These are phyloP conservation scores for Apodemus speciosus DNA, from an alignment of 2,113 vertebrate genomes.

Conservation along the genomic window DNA sequence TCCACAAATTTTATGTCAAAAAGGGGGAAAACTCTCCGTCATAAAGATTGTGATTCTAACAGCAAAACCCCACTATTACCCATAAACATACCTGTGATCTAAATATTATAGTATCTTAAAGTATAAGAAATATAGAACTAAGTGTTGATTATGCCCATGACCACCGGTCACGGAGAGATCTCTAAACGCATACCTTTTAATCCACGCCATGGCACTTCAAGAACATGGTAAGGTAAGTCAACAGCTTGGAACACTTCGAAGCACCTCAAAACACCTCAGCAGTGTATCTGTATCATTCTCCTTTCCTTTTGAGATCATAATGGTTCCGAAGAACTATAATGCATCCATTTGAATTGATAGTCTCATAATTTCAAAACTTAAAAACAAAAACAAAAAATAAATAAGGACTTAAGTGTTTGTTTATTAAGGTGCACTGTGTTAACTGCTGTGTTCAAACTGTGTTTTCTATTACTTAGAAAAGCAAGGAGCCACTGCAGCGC, in stretches of 20 bases:
- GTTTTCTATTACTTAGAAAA: slow-evolving; percentile 49
- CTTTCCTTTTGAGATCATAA: slow-evolving; percentile 81
- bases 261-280: slow-evolving; percentile 81
- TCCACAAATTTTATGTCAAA: slow-evolving; percentile 47
- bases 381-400: slow-evolving; percentile 81
- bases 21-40: neutral
- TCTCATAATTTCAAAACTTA: slow-evolving; percentile 82
- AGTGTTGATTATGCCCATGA: slow-evolving; percentile 60
- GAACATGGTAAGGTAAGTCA: slow-evolving; percentile 78
- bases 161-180: slow-evolving; percentile 63
- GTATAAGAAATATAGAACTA: slow-evolving; percentile 43
- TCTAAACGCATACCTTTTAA: slow-evolving; percentile 80
- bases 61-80: slow-evolving; percentile 21
- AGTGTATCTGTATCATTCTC: slow-evolving; percentile 76
- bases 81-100: slow-evolving; percentile 45
- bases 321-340: slow-evolving; percentile 79
- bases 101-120: slow-evolving; percentile 46
- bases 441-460: slow-evolving; percentile 26
- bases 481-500: neutral
- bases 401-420: slow-evolving; percentile 75
- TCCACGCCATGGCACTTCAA: slow-evolving; percentile 81
- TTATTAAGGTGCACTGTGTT: slow-evolving; percentile 64
- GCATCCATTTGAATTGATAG: slow-evolving; percentile 80
- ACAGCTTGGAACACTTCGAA: slow-evolving; percentile 78
- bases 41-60: neutral